phyloP scores from a whole-genome alignment of 2,888 invertebrate species.

The Craniophora ligustri region DNA sequence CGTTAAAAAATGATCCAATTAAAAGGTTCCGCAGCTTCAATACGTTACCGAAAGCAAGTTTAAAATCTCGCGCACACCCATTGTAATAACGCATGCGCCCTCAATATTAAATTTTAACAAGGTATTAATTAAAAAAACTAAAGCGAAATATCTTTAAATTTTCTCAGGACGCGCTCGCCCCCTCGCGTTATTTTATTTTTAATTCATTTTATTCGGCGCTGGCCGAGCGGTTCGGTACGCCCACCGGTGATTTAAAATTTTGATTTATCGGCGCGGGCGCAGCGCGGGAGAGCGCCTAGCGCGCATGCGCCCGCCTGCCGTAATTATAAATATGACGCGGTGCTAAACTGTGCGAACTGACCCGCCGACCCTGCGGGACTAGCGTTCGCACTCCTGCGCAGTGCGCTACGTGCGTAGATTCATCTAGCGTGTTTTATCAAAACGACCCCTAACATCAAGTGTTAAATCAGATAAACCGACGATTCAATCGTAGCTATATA shows the following conservation, averaged over 20 bases:
- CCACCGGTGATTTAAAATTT: slow-evolving; percentile 89
- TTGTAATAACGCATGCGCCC: slow-evolving; percentile 87
- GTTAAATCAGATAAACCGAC: slow-evolving; percentile 49
- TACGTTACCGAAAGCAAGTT: slow-evolving; percentile 85
- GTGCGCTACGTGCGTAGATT: slow-evolving; percentile 44
- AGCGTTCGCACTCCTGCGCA: slow-evolving; percentile 66
- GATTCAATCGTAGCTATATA: slow-evolving; percentile 41
- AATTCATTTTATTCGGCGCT: slow-evolving; percentile 88
- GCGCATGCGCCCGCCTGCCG: slow-evolving; percentile 73
- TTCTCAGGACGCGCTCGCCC: slow-evolving; percentile 85
- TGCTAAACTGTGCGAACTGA: slow-evolving; percentile 86
- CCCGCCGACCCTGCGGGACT: slow-evolving; percentile 74
- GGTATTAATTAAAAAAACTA: slow-evolving; percentile 89
- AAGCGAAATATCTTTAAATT: slow-evolving; percentile 88
- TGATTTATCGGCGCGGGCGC: slow-evolving; percentile 85
- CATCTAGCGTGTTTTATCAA: slow-evolving; percentile 52
- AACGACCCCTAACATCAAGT: slow-evolving; percentile 48
- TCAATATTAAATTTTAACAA: slow-evolving; percentile 89
- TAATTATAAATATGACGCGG: slow-evolving; percentile 89
- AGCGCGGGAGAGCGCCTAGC: slow-evolving; percentile 73
- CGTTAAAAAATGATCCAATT: slow-evolving; percentile 87
- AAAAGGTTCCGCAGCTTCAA: slow-evolving; percentile 78
- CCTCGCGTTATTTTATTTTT: slow-evolving; percentile 85
- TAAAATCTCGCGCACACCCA: slow-evolving; percentile 86
- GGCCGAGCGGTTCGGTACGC: slow-evolving; percentile 81